Percentiles rank a stretch among this genome's conserved stretches.
Evolutionary conservation across 2,113 vertebrate genomes (phyloP).

Genomic region (Caretta caretta): DNA sequence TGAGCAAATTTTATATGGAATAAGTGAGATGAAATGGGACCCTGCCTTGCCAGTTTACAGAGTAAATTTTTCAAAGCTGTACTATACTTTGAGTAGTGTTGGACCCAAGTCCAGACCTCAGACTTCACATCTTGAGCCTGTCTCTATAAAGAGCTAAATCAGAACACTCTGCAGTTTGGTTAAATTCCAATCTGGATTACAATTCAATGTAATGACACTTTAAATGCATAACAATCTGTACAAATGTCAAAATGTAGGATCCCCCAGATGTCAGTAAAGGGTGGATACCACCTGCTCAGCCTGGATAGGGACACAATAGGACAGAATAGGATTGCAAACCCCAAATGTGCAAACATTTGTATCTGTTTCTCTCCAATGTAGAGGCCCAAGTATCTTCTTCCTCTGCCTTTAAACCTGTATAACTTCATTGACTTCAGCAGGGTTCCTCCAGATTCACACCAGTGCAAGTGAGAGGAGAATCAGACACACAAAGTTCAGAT

Average conservation of each 20-base stretch:
- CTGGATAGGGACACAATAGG: background rate
- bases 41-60: background rate
- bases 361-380: background rate
- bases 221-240: background rate
- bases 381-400: background rate
- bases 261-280: background rate
- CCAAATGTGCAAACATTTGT: background rate
- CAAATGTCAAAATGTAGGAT: background rate
- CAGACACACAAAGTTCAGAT: background rate
- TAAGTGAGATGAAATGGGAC: conserved; percentile 26
- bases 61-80: background rate
- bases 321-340: rapidly evolving
- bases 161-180: conserved; percentile 36
- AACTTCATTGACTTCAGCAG: background rate
- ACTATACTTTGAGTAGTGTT: background rate
- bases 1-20: background rate
- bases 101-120: background rate
- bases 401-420: background rate
- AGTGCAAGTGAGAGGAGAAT: background rate
- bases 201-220: background rate
- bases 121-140: background rate
- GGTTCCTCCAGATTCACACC: background rate
- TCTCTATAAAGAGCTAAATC: conserved; percentile 23
- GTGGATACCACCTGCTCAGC: background rate
- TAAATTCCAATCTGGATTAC: conserved; percentile 42